Conservation (phyloP, 2,797 vertebrate species). For the Liparis tanakae region DNA sequence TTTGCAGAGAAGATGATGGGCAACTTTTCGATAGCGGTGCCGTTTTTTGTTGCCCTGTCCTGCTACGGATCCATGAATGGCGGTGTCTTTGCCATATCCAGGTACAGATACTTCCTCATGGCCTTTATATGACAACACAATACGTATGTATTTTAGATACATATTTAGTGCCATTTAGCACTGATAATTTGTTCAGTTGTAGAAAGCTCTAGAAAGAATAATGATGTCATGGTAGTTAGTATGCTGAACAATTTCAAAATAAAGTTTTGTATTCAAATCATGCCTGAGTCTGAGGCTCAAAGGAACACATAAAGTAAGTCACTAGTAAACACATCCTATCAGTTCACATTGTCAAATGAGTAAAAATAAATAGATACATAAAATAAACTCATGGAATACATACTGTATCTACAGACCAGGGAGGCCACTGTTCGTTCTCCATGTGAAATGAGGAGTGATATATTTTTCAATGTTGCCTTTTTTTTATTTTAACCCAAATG, state of each 20-base stretch:
- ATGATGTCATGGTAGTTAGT: neutral
- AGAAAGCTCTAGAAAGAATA: neutral
- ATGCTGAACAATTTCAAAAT: neutral
- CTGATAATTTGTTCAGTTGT: neutral
- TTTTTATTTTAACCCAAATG: neutral
- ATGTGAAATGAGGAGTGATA: neutral
- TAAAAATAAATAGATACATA: too few relatives aligned
- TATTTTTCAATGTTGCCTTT: neutral
- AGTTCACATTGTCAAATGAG: neutral
- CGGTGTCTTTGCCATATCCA: conserved; percentile 89
- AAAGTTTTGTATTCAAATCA: neutral
- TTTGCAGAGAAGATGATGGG: conserved; percentile 92
- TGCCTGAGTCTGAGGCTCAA: neutral
- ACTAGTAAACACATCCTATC: neutral
- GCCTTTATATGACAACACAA: neutral
- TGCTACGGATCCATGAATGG: conserved; percentile 98
- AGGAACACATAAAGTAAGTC: neutral
- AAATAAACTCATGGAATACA: too few relatives aligned
- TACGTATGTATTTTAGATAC: neutral
- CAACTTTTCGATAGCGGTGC: conserved; percentile 89
- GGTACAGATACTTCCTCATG: conserved; percentile 75
- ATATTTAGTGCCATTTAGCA: neutral
- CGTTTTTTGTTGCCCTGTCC: conserved; percentile 93
- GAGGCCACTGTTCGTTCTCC: neutral
- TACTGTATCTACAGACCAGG: too few relatives aligned